Evolutionary conservation across 2,797 vertebrate species (phyloP).

Genomic region (Clarias fuscus): DNA sequence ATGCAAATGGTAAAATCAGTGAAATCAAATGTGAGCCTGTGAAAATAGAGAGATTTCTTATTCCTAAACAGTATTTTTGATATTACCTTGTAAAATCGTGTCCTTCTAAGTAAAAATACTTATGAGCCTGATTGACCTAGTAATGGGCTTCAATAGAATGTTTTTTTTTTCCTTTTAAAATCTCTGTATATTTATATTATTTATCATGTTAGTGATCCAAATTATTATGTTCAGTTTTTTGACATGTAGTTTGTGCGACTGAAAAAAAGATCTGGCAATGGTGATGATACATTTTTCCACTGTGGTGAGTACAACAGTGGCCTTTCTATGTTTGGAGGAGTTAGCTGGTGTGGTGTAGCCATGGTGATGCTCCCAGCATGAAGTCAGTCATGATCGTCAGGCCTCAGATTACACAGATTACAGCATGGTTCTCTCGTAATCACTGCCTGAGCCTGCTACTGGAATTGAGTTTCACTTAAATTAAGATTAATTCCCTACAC

Average conservation of each 20-base stretch:
- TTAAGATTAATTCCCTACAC: conserved; percentile 37
- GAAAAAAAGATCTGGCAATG: not conserved
- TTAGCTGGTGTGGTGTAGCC: conserved; percentile 33
- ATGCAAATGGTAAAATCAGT: too few relatives aligned
- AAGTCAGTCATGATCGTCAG: conserved; percentile 41
- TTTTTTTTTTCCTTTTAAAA: not conserved
- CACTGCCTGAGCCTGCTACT: conserved; percentile 14
- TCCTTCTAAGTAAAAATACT: too few relatives aligned
- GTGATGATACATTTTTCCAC: not conserved
- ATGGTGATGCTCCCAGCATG: conserved; percentile 41
- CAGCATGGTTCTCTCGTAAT: conserved; percentile 23
- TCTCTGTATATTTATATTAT: not conserved
- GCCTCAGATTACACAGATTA: conserved; percentile 46
- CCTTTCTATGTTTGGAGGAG: conserved; percentile 38
- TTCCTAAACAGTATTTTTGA: too few relatives aligned
- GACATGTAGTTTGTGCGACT: not conserved
- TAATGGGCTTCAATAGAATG: not conserved
- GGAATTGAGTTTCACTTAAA: conserved; percentile 31
- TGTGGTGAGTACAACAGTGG: conserved; percentile 8
- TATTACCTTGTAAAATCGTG: too few relatives aligned
- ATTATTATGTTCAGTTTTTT: not conserved
- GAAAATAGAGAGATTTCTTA: too few relatives aligned
- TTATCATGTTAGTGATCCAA: not conserved
- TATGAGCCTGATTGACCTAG: not conserved
- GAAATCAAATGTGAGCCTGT: too few relatives aligned